Percentiles rank a stretch among this genome's conserved stretches.
Conservation (phyloP, 2,888 invertebrate species). For the Sphaerophoria taeniata region DNA sequence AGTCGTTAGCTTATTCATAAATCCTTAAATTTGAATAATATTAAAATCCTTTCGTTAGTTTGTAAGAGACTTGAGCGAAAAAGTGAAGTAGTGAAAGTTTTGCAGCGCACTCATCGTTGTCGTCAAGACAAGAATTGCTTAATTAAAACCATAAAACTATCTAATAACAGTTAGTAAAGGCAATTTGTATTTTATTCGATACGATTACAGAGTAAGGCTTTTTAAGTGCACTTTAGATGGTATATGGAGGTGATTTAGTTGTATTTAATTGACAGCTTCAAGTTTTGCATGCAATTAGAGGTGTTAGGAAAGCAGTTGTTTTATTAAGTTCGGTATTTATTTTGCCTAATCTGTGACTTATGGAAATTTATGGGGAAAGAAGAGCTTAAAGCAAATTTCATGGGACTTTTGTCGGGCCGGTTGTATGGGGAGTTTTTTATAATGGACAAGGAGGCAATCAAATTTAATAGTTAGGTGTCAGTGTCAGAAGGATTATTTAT, state of each 20-base stretch:
- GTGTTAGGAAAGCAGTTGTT: background rate
- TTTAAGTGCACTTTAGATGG: constrained; percentile 36
- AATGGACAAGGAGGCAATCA: too few relatives aligned
- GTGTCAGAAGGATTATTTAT: too few relatives aligned
- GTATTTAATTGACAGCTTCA: constrained; percentile 52
- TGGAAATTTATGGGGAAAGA: too few relatives aligned
- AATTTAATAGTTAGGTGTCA: too few relatives aligned
- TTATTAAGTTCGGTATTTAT: constrained; percentile 10
- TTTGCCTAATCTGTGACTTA: too few relatives aligned
- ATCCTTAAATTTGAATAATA: constrained; percentile 56
- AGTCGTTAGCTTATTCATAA: constrained; percentile 46
- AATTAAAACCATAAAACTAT: constrained; percentile 71
- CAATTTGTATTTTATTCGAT: constrained; percentile 70
- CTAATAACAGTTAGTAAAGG: constrained; percentile 68
- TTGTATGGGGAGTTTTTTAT: too few relatives aligned
- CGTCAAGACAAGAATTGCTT: constrained; percentile 56
- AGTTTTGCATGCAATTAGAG: background rate
- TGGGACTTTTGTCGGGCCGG: too few relatives aligned
- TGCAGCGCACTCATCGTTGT: background rate
- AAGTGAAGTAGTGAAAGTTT: constrained; percentile 64
- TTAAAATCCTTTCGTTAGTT: constrained; percentile 10
- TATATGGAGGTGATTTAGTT: constrained; percentile 33
- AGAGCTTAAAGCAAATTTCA: too few relatives aligned
- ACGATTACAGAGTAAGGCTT: constrained; percentile 53
- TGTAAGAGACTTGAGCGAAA: background rate